phyloP scores from a whole-genome alignment of 1,140 invertebrate genomes.

The Aethina tumida region DNA sequence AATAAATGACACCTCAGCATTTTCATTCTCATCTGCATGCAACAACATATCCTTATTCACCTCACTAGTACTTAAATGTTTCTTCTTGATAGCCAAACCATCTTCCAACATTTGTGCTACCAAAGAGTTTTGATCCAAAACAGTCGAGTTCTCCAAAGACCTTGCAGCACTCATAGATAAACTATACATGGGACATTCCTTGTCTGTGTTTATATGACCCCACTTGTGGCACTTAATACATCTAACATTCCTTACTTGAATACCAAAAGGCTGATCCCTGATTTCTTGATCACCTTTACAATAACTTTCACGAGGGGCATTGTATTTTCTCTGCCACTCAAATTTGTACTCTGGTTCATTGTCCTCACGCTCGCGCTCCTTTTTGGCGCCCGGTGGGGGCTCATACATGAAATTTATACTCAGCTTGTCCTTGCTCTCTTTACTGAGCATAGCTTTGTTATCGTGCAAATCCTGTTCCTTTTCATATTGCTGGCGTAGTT shows the following conservation, averaged over 20 bases:
- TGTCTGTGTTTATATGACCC: constrained; percentile 98
- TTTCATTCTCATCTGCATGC: constrained; percentile 49
- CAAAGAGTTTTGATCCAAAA: constrained; percentile 59
- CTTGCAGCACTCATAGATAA: constrained; percentile 62
- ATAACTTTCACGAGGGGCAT: constrained; percentile 94
- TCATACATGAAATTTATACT: constrained; percentile 99
- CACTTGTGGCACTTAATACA: constrained; percentile 99
- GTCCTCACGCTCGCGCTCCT: constrained; percentile 82
- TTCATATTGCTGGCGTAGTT: constrained; percentile 92
- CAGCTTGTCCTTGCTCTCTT: constrained; percentile 97
- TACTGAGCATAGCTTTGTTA: constrained; percentile 93
- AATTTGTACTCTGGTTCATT: constrained; percentile 97
- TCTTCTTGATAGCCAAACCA: constrained; percentile 79
- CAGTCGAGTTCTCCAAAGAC: constrained; percentile 44
- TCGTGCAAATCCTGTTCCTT: constrained; percentile 98
- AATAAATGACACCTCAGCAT: constrained; percentile 64
- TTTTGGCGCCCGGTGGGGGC: constrained; percentile 93
- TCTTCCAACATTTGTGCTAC: constrained; percentile 88
- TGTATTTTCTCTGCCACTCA: constrained; percentile 98
- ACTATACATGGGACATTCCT: constrained; percentile 89
- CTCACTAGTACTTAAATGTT: constrained; percentile 39
- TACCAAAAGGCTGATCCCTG: constrained; percentile 97
- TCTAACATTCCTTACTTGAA: constrained; percentile 92
- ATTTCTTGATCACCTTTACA: constrained; percentile 94
- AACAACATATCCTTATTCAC: constrained; percentile 36